Evolutionary conservation across 2,888 invertebrate genomes (phyloP), one percentile per base, ranked within the genome.

Genomic region (Omphaloscelis lunosa): DNA sequence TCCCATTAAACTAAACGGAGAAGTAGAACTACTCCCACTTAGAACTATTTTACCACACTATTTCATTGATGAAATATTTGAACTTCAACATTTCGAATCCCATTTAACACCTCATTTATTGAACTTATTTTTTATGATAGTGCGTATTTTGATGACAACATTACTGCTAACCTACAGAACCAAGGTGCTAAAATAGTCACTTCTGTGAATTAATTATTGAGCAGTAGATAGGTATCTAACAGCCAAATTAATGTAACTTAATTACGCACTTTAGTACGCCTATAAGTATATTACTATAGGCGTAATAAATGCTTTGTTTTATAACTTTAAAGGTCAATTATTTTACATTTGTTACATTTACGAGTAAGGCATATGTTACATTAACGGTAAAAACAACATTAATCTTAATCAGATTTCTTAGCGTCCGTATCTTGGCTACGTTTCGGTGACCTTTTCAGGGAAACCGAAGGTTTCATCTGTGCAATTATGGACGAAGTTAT

Each of bases 321-420:
- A 62, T 45, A 67, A 45, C 1, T 51, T 45, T 53, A 34, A n/a
- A 66, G 56, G 51, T 69, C 7, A 51, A 61, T 34, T 34, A 59
- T n/a, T 65, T 81, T 27, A 72, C 65, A 59, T 81, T 81, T 70
- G 61, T 41, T 66, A 61, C 17, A 69, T 51, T 68, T 66, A 66
- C 27, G 23, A 11, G 27, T 56, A 17, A 27, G 6, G 2, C 3
- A 12, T 72, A 27, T 51, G 3, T 27, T 39, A 56, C 1, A 61
- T 29, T 66, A 23, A 48, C 29, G 29, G 15, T 3, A 29, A 23
- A 20, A 67, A 29, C 23, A 29, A 23, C 1, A 51, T n/a, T n/a
- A n/a, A n/a, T n/a, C n/a, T n/a, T n/a, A n/a, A n/a, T n/a, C n/a
- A n/a, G n/a, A n/a, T n/a, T n/a, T n/a, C n/a, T n/a, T n/a, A n/a